Evolutionary conservation across 1,140 invertebrate genomes (phyloP).

Genomic region (Venturia canescens): DNA sequence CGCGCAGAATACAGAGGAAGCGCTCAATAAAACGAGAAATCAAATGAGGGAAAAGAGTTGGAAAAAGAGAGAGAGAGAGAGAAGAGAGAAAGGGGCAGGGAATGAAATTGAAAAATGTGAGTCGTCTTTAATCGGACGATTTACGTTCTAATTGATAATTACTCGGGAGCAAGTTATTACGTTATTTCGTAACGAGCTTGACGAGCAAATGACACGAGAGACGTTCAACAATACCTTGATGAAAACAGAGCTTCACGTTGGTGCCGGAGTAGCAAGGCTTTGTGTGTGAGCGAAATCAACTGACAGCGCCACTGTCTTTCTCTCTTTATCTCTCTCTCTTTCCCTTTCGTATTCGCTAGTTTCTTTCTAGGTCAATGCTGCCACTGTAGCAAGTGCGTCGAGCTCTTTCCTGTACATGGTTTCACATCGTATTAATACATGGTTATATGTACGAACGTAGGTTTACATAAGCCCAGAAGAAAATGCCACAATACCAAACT

Average conservation of each 20-base stretch:
- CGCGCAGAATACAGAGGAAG: slow-evolving; percentile 20
- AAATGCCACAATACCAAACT: not conserved
- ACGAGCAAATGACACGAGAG: not conserved
- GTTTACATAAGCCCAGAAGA: not conserved
- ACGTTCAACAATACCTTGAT: not conserved
- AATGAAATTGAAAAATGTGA: slow-evolving; percentile 20
- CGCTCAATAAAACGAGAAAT: slow-evolving; percentile 1
- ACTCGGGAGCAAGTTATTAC: slow-evolving; percentile 13
- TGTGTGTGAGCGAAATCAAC: not conserved
- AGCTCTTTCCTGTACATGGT: not conserved
- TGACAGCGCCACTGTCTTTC: slow-evolving; percentile 18
- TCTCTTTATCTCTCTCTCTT: not conserved
- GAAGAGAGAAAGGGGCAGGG: no score
- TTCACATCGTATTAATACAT: not conserved
- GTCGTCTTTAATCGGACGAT: slow-evolving; percentile 33
- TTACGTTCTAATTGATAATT: slow-evolving; percentile 37
- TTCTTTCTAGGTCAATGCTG: slow-evolving; percentile 53
- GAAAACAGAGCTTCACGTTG: not conserved
- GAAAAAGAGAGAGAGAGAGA: no score
- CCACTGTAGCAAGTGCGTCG: slow-evolving; percentile 39
- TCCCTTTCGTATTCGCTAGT: not conserved
- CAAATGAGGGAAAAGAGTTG: no score
- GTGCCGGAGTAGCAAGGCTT: not conserved
- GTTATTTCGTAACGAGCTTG: slow-evolving; percentile 5
- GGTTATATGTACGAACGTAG: not conserved